Evolutionary conservation across 2,113 vertebrate genomes (phyloP).

Genomic region (Nyctereutes procyonoides): DNA sequence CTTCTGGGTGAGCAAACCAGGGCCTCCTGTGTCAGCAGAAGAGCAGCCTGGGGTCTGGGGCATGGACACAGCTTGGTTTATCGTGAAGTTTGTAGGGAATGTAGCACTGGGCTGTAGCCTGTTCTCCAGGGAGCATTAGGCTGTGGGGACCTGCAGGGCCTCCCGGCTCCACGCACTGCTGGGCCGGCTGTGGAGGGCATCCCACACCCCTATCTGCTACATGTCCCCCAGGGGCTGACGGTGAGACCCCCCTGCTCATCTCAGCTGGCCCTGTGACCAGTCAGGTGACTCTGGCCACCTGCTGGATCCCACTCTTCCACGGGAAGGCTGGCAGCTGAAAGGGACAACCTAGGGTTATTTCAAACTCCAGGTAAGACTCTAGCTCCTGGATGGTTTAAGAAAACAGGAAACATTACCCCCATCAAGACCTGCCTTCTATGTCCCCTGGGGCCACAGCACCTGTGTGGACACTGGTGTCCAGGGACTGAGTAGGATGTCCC

Average conservation of each 20-base stretch:
- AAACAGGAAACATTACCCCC: not conserved
- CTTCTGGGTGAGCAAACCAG: not conserved
- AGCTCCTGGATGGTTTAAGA: not conserved
- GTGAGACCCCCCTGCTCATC: rapidly evolving
- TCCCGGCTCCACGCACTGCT: not conserved
- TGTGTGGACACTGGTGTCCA: not conserved
- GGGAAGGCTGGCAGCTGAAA: conserved; percentile 42
- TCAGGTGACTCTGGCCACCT: not conserved
- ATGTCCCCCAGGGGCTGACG: not conserved
- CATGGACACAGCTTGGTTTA: not conserved
- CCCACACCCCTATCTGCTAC: not conserved
- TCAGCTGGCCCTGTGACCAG: not conserved
- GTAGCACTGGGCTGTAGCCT: not conserved
- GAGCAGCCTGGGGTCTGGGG: not conserved
- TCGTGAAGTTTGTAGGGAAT: not conserved
- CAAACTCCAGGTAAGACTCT: conserved; percentile 65
- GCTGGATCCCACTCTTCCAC: not conserved
- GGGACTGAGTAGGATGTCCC: too few species aligned
- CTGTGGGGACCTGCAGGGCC: not conserved
- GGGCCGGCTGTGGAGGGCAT: not conserved
- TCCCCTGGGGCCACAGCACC: not conserved
- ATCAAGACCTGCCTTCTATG: not conserved
- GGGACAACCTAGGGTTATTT: conserved; percentile 67
- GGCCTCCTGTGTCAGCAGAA: not conserved
- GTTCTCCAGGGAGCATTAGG: not conserved